phyloP scores from a whole-genome alignment of 92 coral and sea anemone species.

The Heteractis magnifica region DNA sequence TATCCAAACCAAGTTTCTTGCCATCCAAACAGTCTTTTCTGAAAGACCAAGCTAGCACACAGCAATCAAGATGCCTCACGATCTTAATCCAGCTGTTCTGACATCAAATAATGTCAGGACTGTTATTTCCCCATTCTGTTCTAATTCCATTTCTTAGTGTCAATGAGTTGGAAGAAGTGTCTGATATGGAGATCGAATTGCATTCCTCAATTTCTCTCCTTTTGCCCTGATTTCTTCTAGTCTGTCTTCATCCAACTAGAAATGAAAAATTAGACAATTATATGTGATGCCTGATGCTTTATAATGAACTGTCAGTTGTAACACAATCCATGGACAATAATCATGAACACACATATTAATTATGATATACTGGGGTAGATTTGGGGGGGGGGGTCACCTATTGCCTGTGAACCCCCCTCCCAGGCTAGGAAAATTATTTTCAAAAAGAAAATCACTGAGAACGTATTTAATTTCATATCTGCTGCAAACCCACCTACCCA shows the following conservation, averaged over 20 bases:
- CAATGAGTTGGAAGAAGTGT: constrained; percentile 72
- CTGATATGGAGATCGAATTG: constrained; percentile 81
- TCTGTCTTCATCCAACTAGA: constrained; percentile 72
- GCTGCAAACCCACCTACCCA: too few species aligned
- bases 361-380: not conserved
- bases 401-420: too few species aligned
- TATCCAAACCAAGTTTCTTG: too few species aligned
- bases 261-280: not conserved
- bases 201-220: constrained; percentile 86
- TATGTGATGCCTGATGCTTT: not conserved
- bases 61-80: not conserved
- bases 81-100: not conserved
- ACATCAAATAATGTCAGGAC: not conserved
- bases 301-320: not conserved
- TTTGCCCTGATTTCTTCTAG: constrained; percentile 77
- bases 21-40: too few species aligned
- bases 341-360: not conserved
- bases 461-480: too few species aligned
- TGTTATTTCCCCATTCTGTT: not conserved
- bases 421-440: too few species aligned
- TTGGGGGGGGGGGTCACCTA: not conserved
- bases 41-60: not conserved
- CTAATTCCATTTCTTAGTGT: not conserved
- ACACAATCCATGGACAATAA: too few species aligned
- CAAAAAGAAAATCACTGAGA: too few species aligned